phyloP scores from a whole-genome alignment of 2,797 vertebrate genomes.

The Bufotes viridis region DNA sequence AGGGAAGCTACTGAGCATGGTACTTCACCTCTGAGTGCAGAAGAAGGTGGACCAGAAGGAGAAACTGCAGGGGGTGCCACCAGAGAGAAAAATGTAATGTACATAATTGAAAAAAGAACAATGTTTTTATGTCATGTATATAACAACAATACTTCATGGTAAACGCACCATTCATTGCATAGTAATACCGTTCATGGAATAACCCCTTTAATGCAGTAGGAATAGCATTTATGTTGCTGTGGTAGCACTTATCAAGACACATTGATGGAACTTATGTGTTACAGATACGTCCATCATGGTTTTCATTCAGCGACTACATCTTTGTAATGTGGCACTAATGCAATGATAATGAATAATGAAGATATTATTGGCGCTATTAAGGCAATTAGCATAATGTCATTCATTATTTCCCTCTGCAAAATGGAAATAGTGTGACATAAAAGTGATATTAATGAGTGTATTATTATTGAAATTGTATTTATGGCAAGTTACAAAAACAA shows the following conservation, averaged over 20 bases:
- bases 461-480: slow-evolving; percentile 34
- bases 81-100: too few relatives aligned
- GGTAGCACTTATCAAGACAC: not conserved
- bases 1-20: too few relatives aligned
- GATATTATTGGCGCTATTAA: slow-evolving; percentile 47
- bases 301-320: not conserved
- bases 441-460: slow-evolving; percentile 36
- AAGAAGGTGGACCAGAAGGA: too few relatives aligned
- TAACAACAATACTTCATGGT: too few relatives aligned
- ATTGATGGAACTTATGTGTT: not conserved
- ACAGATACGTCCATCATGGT: slow-evolving; percentile 21
- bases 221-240: not conserved
- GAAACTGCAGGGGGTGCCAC: too few relatives aligned
- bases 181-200: not conserved
- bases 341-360: slow-evolving; percentile 48
- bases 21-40: too few relatives aligned
- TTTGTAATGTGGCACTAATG: slow-evolving; percentile 41
- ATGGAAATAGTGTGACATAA: slow-evolving; percentile 23
- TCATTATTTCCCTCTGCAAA: slow-evolving; percentile 32
- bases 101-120: too few relatives aligned
- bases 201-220: not conserved
- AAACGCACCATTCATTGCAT: too few relatives aligned
- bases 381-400: slow-evolving; percentile 45
- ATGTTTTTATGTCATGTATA: too few relatives aligned
- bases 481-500: slow-evolving; percentile 9